Conservation (phyloP, 2,113 vertebrate species). For the Thalassoma bifasciatum region DNA sequence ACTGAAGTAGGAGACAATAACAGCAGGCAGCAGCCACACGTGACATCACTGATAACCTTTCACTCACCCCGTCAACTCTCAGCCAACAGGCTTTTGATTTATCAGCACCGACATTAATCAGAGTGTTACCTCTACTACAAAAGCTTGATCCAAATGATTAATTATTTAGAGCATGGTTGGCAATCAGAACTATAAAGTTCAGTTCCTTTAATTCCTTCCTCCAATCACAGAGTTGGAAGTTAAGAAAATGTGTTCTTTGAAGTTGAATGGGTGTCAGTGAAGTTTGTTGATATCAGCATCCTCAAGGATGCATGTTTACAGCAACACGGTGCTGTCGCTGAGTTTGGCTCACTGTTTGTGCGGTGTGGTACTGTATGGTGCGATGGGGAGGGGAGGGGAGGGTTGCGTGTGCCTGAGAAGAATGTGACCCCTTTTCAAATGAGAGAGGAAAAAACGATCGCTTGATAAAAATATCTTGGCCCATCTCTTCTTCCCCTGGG, state of each 20-base stretch:
- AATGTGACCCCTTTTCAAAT: slow-evolving; percentile 47
- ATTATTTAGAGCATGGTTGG: background rate
- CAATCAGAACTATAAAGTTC: slow-evolving; percentile 4
- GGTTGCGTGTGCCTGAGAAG: slow-evolving; percentile 7
- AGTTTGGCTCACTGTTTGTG: background rate
- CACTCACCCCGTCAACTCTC: background rate
- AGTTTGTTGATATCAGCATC: slow-evolving; percentile 31
- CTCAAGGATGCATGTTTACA: slow-evolving; percentile 27
- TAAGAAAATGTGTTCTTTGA: background rate
- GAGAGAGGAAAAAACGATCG: slow-evolving; percentile 49
- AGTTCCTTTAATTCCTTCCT: background rate
- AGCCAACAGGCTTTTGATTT: background rate
- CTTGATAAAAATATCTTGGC: slow-evolving; percentile 66
- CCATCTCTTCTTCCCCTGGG: slow-evolving; percentile 63
- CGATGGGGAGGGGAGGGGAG: background rate
- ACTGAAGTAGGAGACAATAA: no score
- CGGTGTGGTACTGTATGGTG: no score
- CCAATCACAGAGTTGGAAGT: slow-evolving; percentile 3
- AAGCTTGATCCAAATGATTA: slow-evolving; percentile 7
- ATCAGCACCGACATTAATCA: background rate
- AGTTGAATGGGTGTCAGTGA: slow-evolving; percentile 16
- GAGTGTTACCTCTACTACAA: background rate
- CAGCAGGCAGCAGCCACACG: no score
- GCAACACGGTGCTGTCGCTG: background rate
- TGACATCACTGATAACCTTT: background rate